Evolutionary conservation across 2,113 vertebrate species (phyloP).

Genomic region (Xenotilapia leptura): DNA sequence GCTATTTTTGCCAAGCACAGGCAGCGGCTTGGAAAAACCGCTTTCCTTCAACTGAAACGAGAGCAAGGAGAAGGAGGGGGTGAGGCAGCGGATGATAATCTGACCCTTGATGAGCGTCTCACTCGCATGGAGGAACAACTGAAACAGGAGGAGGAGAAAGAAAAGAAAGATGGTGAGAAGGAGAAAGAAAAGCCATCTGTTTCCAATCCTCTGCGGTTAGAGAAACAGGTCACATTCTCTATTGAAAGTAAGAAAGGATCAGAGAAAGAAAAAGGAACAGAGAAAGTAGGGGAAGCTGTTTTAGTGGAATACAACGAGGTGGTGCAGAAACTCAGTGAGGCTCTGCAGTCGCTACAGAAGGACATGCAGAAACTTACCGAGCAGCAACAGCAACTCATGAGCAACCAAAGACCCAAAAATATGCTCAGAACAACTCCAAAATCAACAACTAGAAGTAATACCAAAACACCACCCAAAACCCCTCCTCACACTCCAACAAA

Average conservation of each 20-base stretch:
- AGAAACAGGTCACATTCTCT: conserved; percentile 83
- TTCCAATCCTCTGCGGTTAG: conserved; percentile 58
- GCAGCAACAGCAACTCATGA: conserved; percentile 84
- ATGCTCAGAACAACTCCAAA: conserved; percentile 32
- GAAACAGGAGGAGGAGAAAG: conserved; percentile 52
- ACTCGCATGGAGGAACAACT: conserved; percentile 71
- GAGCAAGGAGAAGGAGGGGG: conserved; percentile 60
- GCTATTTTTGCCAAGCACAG: conserved; percentile 90
- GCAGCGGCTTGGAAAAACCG: conserved; percentile 83
- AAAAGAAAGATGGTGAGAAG: conserved; percentile 27
- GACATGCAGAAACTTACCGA: conserved; percentile 89
- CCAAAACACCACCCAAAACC: conserved; percentile 18
- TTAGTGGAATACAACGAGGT: conserved; percentile 82
- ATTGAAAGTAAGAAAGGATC: conserved; percentile 68
- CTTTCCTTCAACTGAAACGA: conserved; percentile 82
- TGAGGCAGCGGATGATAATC: conserved; percentile 20
- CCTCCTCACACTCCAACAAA: conserved; percentile 45
- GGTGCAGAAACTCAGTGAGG: conserved; percentile 81
- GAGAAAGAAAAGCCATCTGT: conserved; percentile 30
- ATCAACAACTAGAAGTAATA: background rate
- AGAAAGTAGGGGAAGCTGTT: conserved; percentile 41
- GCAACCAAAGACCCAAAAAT: conserved; percentile 63
- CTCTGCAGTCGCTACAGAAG: conserved; percentile 78
- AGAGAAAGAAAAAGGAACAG: conserved; percentile 52
- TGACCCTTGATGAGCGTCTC: conserved; percentile 72